Evolutionary conservation across 2,113 vertebrate species (phyloP), one percentile per base, ranked within the genome.

Genomic region (Grallaria varia): DNA sequence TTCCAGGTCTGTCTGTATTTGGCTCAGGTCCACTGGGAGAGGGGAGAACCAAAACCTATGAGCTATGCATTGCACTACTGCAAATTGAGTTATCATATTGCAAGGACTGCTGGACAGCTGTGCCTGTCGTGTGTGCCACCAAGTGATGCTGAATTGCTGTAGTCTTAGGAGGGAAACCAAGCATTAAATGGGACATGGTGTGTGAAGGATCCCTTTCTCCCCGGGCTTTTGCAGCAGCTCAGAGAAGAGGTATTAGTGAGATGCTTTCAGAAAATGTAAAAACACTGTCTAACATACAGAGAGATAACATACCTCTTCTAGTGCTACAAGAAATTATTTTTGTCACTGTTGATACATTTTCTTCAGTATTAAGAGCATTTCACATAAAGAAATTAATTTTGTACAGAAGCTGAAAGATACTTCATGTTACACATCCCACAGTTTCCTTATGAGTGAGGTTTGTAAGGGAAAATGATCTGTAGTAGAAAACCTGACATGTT

Each of bases 281-380:
- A 37, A 0, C 42, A 5, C 33, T n/a, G 12, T 62, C 0, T 22
- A 35, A 10, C 25, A 2, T 30, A 23, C 8, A n/a, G n/a, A n/a
- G n/a, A n/a, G n/a, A 0, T 22, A 35, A 10, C 25, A 2, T 30
- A 23, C 8, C 4, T 71, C 24, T 76, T 69, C 28, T 71, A 35
- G 14, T 60, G 45, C 73, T 77, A 8, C 17, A 12, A 47, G 14
- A 6, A 50, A 12, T 49, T 35, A 7, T 33, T 80, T 63, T 39
- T 80, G 47, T 15, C 23, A 21, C 30, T 35, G n/a, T 6, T 40
- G 27, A 33, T 60, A 31, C 5, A 0, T 56, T 75, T 80, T 90
- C 40, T 31, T 84, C 20, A 24, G 7, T 63, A 3, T 16, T 52
- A 21, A 25, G 75, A 84, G 37, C 24, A 35, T 84, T 79, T 91